Percentiles rank a stretch among this genome's conserved stretches.
These are phyloP conservation scores for Leptura quadrifasciata DNA, from an alignment of 2,888 invertebrate species.

Conservation along the genomic window DNA sequence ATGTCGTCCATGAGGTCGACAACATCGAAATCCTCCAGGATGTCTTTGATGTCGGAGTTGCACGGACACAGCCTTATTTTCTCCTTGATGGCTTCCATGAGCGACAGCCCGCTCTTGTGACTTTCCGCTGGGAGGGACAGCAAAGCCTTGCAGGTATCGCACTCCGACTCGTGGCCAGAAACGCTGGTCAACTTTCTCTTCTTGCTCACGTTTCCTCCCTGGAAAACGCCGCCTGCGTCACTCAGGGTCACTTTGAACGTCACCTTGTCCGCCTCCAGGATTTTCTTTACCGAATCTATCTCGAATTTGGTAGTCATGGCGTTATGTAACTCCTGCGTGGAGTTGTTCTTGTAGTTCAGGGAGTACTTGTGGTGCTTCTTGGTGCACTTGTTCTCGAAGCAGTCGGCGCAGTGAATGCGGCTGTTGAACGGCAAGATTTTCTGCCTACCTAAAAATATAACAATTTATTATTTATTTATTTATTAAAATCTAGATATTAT, in stretches of 20 bases:
- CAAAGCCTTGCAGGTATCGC: slow-evolving; percentile 28
- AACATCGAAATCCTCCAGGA: slow-evolving; percentile 36
- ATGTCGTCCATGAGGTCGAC: slow-evolving; percentile 29
- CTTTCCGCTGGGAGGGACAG: slow-evolving; percentile 13
- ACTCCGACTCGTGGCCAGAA: slow-evolving; percentile 1
- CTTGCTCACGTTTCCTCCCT: neutral
- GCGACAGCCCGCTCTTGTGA: slow-evolving; percentile 9
- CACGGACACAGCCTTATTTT: slow-evolving; percentile 24
- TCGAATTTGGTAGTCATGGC: slow-evolving; percentile 34
- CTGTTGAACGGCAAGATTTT: slow-evolving; percentile 33
- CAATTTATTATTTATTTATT: too few species aligned
- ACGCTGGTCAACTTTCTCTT: slow-evolving; percentile 13
- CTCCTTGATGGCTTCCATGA: slow-evolving; percentile 25
- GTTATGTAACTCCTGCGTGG: slow-evolving; percentile 30
- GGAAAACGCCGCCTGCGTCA: neutral
- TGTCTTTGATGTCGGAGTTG: slow-evolving; percentile 27
- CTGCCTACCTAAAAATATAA: neutral
- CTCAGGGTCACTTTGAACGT: slow-evolving; percentile 23
- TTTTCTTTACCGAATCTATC: slow-evolving; percentile 32
- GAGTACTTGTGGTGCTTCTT: slow-evolving; percentile 38
- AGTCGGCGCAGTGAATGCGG: slow-evolving; percentile 35
- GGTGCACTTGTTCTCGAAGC: slow-evolving; percentile 36
- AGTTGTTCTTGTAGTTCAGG: slow-evolving; percentile 32
- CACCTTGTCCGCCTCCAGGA: slow-evolving; percentile 31
- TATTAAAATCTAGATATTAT: too few species aligned